Percentiles rank a stretch among this genome's conserved stretches.
Conservation (phyloP, 2,888 invertebrate genomes). For the Philhelius pedissequus region DNA sequence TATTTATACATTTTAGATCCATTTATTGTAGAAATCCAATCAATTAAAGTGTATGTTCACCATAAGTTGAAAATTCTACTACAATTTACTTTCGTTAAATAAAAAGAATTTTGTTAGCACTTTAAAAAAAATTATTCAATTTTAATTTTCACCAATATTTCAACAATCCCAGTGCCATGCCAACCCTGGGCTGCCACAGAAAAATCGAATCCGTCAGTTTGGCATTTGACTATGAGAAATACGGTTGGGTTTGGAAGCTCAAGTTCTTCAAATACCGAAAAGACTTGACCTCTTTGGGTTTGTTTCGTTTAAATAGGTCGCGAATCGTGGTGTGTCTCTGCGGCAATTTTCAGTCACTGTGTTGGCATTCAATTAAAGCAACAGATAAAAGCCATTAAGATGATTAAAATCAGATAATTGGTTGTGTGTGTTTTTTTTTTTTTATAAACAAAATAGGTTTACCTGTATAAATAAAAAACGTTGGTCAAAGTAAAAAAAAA, state of each 20-base stretch:
- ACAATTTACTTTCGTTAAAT: too few relatives aligned
- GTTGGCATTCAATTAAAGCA: conserved; percentile 23
- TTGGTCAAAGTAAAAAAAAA: not conserved
- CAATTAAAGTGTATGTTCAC: too few relatives aligned
- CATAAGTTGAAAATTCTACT: too few relatives aligned
- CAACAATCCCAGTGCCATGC: not conserved
- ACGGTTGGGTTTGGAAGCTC: not conserved
- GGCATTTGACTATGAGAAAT: conserved; percentile 58
- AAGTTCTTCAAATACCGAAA: conserved; percentile 1
- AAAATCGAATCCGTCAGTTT: conserved; percentile 47
- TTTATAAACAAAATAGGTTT: too few relatives aligned
- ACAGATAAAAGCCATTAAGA: conserved; percentile 37
- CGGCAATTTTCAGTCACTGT: conserved; percentile 19
- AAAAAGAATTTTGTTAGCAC: not conserved
- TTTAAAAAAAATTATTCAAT: not conserved
- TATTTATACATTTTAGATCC: too few relatives aligned
- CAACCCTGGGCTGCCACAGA: conserved; percentile 10
- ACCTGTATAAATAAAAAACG: too few relatives aligned
- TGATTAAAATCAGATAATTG: conserved; percentile 43
- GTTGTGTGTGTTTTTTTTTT: not conserved
- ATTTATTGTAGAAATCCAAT: too few relatives aligned
- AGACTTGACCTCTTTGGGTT: conserved; percentile 39
- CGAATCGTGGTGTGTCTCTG: conserved; percentile 16
- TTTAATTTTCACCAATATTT: not conserved
- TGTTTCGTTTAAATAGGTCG: conserved; percentile 20